Conservation (phyloP, 2,797 vertebrate genomes). For the Trichosurus vulpecula region DNA sequence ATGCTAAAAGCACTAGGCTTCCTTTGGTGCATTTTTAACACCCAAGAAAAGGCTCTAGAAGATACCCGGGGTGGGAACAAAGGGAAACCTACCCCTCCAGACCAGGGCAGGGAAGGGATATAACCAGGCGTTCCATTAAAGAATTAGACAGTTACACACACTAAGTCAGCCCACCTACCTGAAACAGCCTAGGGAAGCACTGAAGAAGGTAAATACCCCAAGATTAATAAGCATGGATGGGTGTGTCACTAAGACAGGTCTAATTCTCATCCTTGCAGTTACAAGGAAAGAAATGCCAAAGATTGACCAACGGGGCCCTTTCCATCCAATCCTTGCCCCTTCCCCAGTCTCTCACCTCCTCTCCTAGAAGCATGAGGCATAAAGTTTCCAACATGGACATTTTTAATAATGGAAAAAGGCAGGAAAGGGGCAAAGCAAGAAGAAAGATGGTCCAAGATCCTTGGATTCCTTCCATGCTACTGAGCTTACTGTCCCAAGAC, state of each 20-base stretch:
- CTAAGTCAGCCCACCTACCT: not conserved
- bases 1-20: too few relatives aligned
- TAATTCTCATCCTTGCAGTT: not conserved
- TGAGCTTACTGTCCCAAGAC: not conserved
- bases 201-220: not conserved
- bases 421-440: not conserved
- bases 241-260: not conserved
- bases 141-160: not conserved
- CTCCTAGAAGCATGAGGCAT: not conserved
- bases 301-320: not conserved
- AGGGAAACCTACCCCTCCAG: not conserved
- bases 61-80: not conserved
- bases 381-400: not conserved
- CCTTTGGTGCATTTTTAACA: too few relatives aligned
- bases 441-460: not conserved
- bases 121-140: not conserved
- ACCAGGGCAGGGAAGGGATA: too few relatives aligned
- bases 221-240: not conserved
- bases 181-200: not conserved
- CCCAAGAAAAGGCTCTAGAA: too few relatives aligned
- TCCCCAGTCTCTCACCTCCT: not conserved
- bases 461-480: not conserved
- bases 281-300: not conserved
- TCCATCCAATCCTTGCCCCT: not conserved
- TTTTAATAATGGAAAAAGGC: not conserved